Base-by-base conservation (phyloP, 2,888 invertebrate genomes). In the Aethes cnicana region DNA sequence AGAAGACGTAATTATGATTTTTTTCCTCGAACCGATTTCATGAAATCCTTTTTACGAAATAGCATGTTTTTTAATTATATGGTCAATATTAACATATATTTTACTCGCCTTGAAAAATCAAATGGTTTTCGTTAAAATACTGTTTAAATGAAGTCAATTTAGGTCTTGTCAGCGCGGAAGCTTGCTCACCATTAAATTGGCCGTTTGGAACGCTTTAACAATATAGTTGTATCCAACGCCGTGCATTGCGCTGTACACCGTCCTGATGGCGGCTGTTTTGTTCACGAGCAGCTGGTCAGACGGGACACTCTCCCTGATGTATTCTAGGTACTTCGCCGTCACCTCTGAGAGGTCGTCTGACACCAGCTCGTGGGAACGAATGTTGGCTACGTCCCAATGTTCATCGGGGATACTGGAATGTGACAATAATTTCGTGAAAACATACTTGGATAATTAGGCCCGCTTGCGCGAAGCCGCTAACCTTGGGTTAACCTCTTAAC, bases 181-280 rank as follows among this genome's bases (percentile, higher is more conserved):
- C n/a, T n/a, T n/a, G n/a, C 64, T 64, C 73, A 94, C 95, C 85
- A 94, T 91, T 47, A 98, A 93, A 58, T 94, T 93, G 41, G 95
- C 94, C 6, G 86, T 81, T 57, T 93, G 84, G 69, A 98, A 96
- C 1, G 96, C 95, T 61, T 92, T 89, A 48, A 91, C 78, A 54
- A 98, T 91, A 69, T 92, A 97, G 1, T 92, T 84, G 72, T 95
- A 95, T 0, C 98, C 98, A 3, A 99, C 98, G 3, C 99, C 99
- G 76, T 99, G 99, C 96, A 99, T 97, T 0, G 99, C 96, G 7
- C 98, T 98, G 74, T 98, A 99, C 0, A 96, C 95, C 57, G 97
- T 93, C 43, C 92, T 91, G 0, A 95, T 72, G 0, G 87, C 77
- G 0, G 92, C 90, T 11, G 81, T 87, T 30, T 77, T 78, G 63